These are phyloP conservation scores for Euproctis similis DNA, from an alignment of 2,888 invertebrate species.

Conservation along the genomic window DNA sequence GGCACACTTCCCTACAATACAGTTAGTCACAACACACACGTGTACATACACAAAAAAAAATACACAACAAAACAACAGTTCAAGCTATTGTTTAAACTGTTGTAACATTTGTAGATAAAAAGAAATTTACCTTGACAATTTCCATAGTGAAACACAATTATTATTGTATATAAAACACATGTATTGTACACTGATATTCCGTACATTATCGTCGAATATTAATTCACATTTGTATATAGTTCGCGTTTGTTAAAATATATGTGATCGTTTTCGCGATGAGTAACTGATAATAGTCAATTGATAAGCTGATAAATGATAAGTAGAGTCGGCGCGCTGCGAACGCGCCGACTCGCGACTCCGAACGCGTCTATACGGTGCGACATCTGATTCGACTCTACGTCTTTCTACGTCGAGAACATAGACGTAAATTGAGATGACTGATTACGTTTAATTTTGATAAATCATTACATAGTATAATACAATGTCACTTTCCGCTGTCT, in stretches of 20 bases:
- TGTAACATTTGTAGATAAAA: conserved; percentile 4
- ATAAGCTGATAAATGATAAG: conserved; percentile 64
- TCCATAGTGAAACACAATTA: conserved; percentile 38
- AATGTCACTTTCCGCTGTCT: too few relatives aligned
- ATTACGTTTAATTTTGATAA: too few relatives aligned
- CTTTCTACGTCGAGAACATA: neutral
- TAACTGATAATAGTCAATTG: conserved; percentile 63
- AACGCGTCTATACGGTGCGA: conserved; percentile 46
- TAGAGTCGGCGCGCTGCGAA: conserved; percentile 37
- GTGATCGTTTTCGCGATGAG: conserved; percentile 66
- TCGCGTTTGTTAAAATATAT: conserved; percentile 40
- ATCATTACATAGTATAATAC: too few relatives aligned
- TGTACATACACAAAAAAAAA: conserved; percentile 2
- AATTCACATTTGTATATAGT: conserved; percentile 37
- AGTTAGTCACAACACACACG: conserved; percentile 4
- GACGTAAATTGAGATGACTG: conserved; percentile 4
- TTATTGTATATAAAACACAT: too few relatives aligned
- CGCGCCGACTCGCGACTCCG: conserved; percentile 33
- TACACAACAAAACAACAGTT: too few relatives aligned
- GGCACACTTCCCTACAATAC: conserved; percentile 6
- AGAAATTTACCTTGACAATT: conserved; percentile 55
- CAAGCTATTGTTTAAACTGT: conserved; percentile 3
- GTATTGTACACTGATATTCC: conserved; percentile 36
- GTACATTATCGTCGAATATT: conserved; percentile 46
- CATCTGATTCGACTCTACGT: conserved; percentile 53